A percentile compares a stretch with the other conserved stretches of the same genome.
Conservation (phyloP, 2,888 invertebrate species). For the Drosophila mimetica region DNA sequence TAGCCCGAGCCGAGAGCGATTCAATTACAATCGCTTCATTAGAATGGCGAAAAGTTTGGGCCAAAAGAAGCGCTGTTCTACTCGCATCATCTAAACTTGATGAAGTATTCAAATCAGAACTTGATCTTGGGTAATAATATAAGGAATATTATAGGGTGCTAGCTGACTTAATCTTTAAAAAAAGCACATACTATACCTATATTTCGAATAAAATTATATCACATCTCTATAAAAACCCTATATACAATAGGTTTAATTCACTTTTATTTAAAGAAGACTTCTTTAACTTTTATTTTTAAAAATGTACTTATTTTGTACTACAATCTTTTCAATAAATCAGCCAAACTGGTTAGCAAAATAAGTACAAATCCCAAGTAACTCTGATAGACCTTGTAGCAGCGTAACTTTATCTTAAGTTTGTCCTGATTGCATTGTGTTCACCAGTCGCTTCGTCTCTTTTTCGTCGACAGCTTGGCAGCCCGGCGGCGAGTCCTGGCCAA, state of each 20-base stretch:
- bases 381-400: neutral
- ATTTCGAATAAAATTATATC: no score
- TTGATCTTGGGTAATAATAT: neutral
- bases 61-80: neutral
- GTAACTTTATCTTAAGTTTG: slow-evolving; percentile 1
- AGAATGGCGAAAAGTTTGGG: slow-evolving; percentile 19
- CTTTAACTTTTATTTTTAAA: no score
- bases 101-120: slow-evolving; percentile 17
- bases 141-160: no score
- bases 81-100: slow-evolving; percentile 20
- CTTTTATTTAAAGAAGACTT: no score
- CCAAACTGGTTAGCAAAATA: no score
- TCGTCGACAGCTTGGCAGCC: slow-evolving; percentile 27
- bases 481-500: slow-evolving; percentile 33
- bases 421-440: slow-evolving; percentile 20
- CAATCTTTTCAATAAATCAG: no score
- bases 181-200: no score
- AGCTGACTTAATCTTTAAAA: neutral
- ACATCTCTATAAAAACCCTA: no score
- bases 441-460: slow-evolving; percentile 1
- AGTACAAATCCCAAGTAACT: no score
- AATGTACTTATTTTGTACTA: no score
- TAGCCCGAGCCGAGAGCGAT: slow-evolving; percentile 33
- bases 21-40: slow-evolving; percentile 48
- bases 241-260: no score